phyloP scores from a whole-genome alignment of 2,888 invertebrate species.

The Hydriomena furcata region DNA sequence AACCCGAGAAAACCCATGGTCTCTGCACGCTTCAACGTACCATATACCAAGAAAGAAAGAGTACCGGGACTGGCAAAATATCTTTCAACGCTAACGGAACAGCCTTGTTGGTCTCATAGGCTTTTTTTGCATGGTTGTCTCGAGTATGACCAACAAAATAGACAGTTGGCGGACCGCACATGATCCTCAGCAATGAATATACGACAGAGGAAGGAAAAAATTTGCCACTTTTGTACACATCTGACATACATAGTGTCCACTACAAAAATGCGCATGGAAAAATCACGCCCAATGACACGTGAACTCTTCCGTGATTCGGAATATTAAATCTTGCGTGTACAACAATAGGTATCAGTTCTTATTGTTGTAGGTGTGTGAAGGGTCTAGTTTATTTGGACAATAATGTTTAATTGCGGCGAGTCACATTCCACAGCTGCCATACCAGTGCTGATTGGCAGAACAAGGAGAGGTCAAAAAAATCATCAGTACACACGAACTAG shows the following conservation, averaged over 20 bases:
- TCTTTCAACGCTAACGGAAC: too few relatives aligned
- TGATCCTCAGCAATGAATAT: too few relatives aligned
- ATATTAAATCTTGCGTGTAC: slow-evolving; percentile 32
- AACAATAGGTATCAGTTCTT: slow-evolving; percentile 18
- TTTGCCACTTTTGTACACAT: too few relatives aligned
- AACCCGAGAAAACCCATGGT: too few relatives aligned
- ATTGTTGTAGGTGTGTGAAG: slow-evolving; percentile 18
- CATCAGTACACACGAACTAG: slow-evolving; percentile 10
- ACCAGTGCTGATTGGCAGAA: slow-evolving; percentile 55
- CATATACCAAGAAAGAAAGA: too few relatives aligned
- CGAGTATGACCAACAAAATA: too few relatives aligned
- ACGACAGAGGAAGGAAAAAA: too few relatives aligned
- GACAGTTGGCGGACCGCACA: too few relatives aligned
- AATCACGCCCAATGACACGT: slow-evolving; percentile 28
- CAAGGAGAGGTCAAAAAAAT: slow-evolving; percentile 60
- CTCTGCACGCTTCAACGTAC: neutral
- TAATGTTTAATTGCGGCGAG: slow-evolving; percentile 47
- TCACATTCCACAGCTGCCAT: slow-evolving; percentile 56
- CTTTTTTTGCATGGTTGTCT: too few relatives aligned
- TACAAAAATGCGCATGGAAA: slow-evolving; percentile 49
- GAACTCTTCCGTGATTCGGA: slow-evolving; percentile 30
- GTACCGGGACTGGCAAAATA: too few relatives aligned
- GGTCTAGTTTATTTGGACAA: slow-evolving; percentile 43
- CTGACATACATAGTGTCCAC: slow-evolving; percentile 36
- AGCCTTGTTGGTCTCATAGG: too few relatives aligned